Percentiles rank a stretch among this genome's conserved stretches.
These are phyloP conservation scores for Trachops cirrhosus DNA, from an alignment of 2,797 vertebrate species.

Conservation along the genomic window DNA sequence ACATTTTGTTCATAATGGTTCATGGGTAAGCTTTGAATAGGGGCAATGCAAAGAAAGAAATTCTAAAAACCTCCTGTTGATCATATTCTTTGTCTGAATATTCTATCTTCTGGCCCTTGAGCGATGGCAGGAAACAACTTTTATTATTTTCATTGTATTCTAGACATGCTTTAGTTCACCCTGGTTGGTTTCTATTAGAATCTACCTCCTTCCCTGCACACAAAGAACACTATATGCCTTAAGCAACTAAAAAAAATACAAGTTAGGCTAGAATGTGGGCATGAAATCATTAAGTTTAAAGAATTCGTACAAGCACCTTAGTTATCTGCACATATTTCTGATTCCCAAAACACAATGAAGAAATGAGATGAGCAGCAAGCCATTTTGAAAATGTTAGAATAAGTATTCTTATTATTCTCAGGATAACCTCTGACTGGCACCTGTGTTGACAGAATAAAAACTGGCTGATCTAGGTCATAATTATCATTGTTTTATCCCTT, in stretches of 20 bases:
- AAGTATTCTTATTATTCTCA: conserved; percentile 31
- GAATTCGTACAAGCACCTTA: neutral
- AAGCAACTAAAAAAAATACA: conserved; percentile 34
- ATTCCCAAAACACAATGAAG: conserved; percentile 52
- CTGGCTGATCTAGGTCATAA: neutral
- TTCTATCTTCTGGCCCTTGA: conserved; percentile 43
- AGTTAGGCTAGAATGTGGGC: neutral
- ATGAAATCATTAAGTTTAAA: conserved; percentile 44
- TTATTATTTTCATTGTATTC: conserved; percentile 52
- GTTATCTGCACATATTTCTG: neutral
- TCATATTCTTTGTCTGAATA: conserved; percentile 50
- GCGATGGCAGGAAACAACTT: conserved; percentile 25
- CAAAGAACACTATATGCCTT: conserved; percentile 31
- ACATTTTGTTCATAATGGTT: conserved; percentile 36
- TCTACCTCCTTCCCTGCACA: neutral
- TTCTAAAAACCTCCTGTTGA: conserved; percentile 20
- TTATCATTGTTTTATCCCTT: neutral
- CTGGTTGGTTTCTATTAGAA: conserved; percentile 49
- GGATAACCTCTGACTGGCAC: neutral
- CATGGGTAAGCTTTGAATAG: conserved; percentile 31
- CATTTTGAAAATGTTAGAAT: conserved; percentile 18
- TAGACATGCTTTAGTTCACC: conserved; percentile 13
- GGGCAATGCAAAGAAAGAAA: conserved; percentile 31
- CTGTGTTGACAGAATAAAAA: conserved; percentile 21
- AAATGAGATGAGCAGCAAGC: conserved; percentile 18